Percentiles rank a stretch among this genome's conserved stretches.
These are phyloP conservation scores for Idaea dimidiata DNA, from an alignment of 2,888 invertebrate genomes.

Conservation along the genomic window DNA sequence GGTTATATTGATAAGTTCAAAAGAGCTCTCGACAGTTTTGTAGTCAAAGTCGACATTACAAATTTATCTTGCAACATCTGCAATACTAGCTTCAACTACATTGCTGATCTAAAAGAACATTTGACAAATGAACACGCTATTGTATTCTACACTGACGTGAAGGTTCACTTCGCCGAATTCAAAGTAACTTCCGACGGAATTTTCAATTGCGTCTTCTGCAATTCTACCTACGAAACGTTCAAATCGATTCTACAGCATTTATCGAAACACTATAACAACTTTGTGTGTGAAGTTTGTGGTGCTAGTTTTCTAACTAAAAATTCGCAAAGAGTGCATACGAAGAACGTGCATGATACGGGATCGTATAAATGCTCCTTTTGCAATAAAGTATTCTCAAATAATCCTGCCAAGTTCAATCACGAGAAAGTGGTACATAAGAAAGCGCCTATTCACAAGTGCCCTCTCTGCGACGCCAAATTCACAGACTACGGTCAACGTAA, in stretches of 20 bases:
- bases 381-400: constrained; percentile 59
- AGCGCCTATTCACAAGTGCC: not conserved
- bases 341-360: constrained; percentile 47
- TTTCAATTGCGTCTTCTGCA: constrained; percentile 45
- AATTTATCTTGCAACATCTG: constrained; percentile 50
- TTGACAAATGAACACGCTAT: constrained; percentile 38
- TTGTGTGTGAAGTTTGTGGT: constrained; percentile 47
- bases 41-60: constrained; percentile 58
- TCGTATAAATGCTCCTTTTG: constrained; percentile 57
- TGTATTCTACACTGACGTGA: constrained; percentile 35
- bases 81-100: constrained; percentile 20
- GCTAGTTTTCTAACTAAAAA: constrained; percentile 46
- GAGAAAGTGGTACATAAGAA: constrained; percentile 26
- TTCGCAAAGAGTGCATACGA: constrained; percentile 44
- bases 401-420: constrained; percentile 52
- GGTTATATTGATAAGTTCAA: constrained; percentile 19
- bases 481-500: not conserved
- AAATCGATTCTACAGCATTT: constrained; percentile 51
- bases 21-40: constrained; percentile 20
- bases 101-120: constrained; percentile 41
- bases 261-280: constrained; percentile 51
- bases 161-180: constrained; percentile 48
- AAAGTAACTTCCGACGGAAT: constrained; percentile 38
- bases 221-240: constrained; percentile 39
- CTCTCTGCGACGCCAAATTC: not conserved